These are phyloP conservation scores for Nineta flava DNA, from an alignment of 2,888 invertebrate species.

Conservation along the genomic window DNA sequence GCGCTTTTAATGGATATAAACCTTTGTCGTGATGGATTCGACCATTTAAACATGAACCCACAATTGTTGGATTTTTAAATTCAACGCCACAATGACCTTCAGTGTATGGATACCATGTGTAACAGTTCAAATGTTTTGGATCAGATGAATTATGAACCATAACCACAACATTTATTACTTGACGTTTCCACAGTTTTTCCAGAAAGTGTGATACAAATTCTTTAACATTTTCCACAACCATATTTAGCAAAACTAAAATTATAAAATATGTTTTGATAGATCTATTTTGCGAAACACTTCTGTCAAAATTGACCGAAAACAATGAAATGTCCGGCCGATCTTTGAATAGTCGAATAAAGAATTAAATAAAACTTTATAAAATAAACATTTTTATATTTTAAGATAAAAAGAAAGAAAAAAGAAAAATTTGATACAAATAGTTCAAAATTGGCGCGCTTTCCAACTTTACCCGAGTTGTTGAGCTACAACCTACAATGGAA, in stretches of 20 bases:
- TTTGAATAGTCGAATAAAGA: too few species aligned
- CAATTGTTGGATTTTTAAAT: background rate
- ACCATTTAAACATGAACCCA: background rate
- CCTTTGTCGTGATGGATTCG: background rate
- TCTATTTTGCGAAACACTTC: too few species aligned
- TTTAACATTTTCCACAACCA: background rate
- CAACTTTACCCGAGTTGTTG: too few species aligned
- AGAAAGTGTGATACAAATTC: background rate
- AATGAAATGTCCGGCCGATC: too few species aligned
- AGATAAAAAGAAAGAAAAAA: too few species aligned
- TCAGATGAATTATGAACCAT: background rate
- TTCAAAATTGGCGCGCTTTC: too few species aligned
- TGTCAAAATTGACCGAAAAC: too few species aligned
- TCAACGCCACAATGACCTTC: background rate
- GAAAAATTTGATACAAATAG: too few species aligned
- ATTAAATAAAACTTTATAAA: too few species aligned
- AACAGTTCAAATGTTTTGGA: background rate
- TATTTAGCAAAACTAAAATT: background rate
- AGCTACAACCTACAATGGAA: too few species aligned
- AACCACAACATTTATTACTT: conserved; percentile 1
- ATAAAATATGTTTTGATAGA: too few species aligned
- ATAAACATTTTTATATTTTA: too few species aligned
- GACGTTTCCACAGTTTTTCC: background rate
- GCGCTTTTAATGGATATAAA: conserved; percentile 1
- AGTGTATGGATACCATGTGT: conserved; percentile 4